These are phyloP conservation scores for Lithophane semibrunnea DNA, from an alignment of 2,888 invertebrate species.

Conservation along the genomic window DNA sequence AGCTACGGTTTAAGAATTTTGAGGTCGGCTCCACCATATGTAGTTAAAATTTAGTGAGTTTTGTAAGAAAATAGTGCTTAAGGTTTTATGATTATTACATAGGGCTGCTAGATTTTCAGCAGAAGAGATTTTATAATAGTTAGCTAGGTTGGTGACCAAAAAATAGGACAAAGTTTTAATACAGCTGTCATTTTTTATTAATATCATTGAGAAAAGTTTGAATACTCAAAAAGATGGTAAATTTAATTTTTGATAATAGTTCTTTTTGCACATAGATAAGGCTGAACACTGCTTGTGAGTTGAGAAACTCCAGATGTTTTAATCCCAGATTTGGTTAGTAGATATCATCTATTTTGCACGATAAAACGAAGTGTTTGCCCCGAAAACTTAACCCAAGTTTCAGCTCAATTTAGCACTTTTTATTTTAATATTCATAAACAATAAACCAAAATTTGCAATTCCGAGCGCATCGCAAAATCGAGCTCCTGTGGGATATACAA, in stretches of 20 bases:
- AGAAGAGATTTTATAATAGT: not conserved
- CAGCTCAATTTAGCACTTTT: constrained; percentile 10
- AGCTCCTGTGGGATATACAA: constrained; percentile 13
- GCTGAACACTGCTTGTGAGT: not conserved
- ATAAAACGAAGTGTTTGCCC: not conserved
- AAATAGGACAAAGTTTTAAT: not conserved
- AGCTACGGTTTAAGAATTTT: constrained; percentile 35
- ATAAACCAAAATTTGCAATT: constrained; percentile 26
- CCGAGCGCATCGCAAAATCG: constrained; percentile 25
- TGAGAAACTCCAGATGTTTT: not conserved
- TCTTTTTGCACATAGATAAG: not conserved
- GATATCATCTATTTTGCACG: not conserved
- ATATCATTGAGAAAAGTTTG: constrained; percentile 22
- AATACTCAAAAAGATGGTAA: not conserved
- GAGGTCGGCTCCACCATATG: constrained; percentile 34
- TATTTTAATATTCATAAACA: constrained; percentile 44
- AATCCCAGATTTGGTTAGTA: not conserved
- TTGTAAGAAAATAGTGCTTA: constrained; percentile 20
- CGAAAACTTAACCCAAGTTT: not conserved
- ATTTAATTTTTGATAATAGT: not conserved
- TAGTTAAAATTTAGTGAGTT: constrained; percentile 52
- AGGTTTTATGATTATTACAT: constrained; percentile 7
- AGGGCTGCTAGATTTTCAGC: constrained; percentile 17
- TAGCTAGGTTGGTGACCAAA: not conserved
- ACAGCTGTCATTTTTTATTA: not conserved